phyloP scores from a whole-genome alignment of 2,888 invertebrate species.

The Ischnus inquisitorius region DNA sequence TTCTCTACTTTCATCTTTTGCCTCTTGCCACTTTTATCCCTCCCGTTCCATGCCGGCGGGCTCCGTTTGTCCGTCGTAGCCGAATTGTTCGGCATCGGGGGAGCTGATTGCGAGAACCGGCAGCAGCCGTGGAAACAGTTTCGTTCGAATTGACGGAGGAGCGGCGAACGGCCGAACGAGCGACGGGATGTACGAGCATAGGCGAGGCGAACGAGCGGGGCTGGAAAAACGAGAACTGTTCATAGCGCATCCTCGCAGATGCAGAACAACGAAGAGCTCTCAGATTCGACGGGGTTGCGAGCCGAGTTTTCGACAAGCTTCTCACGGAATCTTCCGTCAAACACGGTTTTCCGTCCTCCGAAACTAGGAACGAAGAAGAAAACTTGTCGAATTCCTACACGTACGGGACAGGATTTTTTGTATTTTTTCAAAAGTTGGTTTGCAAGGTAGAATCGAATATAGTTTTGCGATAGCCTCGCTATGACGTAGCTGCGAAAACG shows the following conservation, averaged over 20 bases:
- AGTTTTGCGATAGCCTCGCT: conserved; percentile 7
- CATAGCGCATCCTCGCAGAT: not conserved
- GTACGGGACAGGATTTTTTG: not conserved
- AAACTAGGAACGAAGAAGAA: not conserved
- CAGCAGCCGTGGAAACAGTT: conserved; percentile 15
- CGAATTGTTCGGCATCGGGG: conserved; percentile 15
- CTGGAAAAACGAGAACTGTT: not conserved
- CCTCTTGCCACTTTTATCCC: conserved; percentile 31
- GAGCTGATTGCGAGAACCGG: conserved; percentile 8
- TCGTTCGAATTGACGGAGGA: conserved; percentile 4
- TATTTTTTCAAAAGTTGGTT: not conserved
- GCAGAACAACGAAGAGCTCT: conserved; percentile 31
- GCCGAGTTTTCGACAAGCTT: conserved; percentile 5
- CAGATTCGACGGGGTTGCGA: conserved; percentile 1
- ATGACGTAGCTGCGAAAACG: not conserved
- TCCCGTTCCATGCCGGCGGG: not conserved
- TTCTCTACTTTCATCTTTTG: conserved; percentile 2
- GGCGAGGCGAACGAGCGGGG: not conserved
- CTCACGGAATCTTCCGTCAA: not conserved
- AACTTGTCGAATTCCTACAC: not conserved
- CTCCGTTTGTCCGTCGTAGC: not conserved
- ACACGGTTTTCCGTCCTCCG: conserved; percentile 1
- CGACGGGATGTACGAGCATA: not conserved
- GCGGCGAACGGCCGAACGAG: not conserved
- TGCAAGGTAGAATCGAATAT: not conserved